Evolutionary conservation across 2,797 vertebrate species (phyloP), one percentile per base, ranked within the genome.

Genomic region (Eurystomus glaucurus): DNA sequence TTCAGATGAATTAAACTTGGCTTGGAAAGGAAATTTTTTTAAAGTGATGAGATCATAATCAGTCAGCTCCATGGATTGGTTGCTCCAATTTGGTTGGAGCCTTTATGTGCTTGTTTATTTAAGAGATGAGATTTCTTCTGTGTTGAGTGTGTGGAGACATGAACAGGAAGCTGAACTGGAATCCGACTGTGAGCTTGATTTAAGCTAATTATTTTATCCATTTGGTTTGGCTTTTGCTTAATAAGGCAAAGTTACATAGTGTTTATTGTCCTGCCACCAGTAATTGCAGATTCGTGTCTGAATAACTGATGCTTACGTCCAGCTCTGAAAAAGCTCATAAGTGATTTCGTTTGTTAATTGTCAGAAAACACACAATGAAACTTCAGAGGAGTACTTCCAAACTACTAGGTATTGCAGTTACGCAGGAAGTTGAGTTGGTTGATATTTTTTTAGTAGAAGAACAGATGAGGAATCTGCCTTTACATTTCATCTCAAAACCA

Each of bases 161-260:
- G 71, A 74, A 39, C 35, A 79, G 46, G 58, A 90, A 90, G 88
- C 37, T 77, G 60, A 92, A 14, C 55, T 93, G 33, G 9, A 91
- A 72, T 74, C 62, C 82, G 50, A 51, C 33, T 31, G 2, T 6
- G 10, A 7, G 2, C 48, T 76, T 86, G 48, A 51, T 85, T 41
- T 74, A 75, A 88, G 52, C 54, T 89, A 77, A 77, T 87, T 48
- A 71, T 85, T 93, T 95, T 5, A 70, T 64, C 62, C 26, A 4
- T 87, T 94, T n/a, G 28, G 26, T 77, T 79, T 88, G n/a, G 14
- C 14, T 72, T 95, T 66, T 86, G 48, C 51, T 88, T 55, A 81
- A 43, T 35, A 62, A 92, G 85, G 48, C 45, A 69, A 79, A 75
- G 74, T 46, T 79, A 33, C 4, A 5, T 37, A 15, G 31, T 65